A percentile compares a stretch with the other conserved stretches of the same genome.
phyloP scores from a whole-genome alignment of 2,888 invertebrate genomes.

The Drosophila ustulata region DNA sequence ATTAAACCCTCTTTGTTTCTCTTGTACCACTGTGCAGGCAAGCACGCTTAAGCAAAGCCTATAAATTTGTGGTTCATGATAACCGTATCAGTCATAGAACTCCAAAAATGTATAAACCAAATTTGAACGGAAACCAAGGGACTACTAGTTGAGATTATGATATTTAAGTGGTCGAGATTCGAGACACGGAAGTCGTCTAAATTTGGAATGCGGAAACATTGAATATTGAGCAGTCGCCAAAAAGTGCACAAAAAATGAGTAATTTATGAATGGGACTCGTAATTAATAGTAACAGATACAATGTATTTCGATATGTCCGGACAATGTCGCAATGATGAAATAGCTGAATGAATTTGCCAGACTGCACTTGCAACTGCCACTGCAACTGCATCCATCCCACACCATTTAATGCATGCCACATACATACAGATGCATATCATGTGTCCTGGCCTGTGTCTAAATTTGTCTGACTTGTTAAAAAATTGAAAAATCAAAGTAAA shows the following conservation, averaged over 20 bases:
- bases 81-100: constrained; percentile 16
- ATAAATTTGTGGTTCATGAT: constrained; percentile 11
- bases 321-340: constrained; percentile 54
- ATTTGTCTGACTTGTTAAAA: constrained; percentile 38
- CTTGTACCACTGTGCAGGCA: constrained; percentile 30
- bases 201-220: constrained; percentile 57
- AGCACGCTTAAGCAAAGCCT: constrained; percentile 11
- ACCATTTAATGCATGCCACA: constrained; percentile 1
- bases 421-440: constrained; percentile 33
- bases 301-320: constrained; percentile 45
- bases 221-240: constrained; percentile 24
- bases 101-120: constrained; percentile 38
- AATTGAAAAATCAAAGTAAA: constrained; percentile 68
- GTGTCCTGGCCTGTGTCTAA: constrained; percentile 40
- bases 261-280: constrained; percentile 56
- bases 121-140: constrained; percentile 34
- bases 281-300: constrained; percentile 61
- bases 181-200: constrained; percentile 30
- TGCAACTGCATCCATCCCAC: constrained; percentile 27
- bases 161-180: constrained; percentile 24
- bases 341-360: constrained; percentile 58
- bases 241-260: constrained; percentile 16
- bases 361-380: constrained; percentile 38
- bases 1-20: neutral
- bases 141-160: constrained; percentile 10